Base-by-base conservation (phyloP, 2,888 invertebrate species). In the Brachyptera risi region DNA sequence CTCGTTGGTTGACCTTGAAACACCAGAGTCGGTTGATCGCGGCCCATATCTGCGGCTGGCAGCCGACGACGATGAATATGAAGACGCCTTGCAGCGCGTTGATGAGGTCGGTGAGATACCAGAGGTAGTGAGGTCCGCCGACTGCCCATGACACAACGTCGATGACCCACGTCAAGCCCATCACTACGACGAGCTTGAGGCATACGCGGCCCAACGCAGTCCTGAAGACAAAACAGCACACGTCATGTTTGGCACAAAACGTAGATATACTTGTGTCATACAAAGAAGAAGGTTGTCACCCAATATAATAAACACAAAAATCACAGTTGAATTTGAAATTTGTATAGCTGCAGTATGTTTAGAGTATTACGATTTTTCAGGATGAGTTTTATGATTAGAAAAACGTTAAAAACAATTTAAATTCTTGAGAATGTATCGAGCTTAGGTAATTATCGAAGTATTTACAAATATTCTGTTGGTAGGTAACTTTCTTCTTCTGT, bases 31-130 rank as follows among this genome's bases (percentile, higher is more conserved):
- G 77, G 71, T 85, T 85, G 31, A 85, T 77, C 42, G 86, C 85
- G 26, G 84, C 80, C 79, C 87, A 80, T 69, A 84, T 83, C 79
- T 92, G 92, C 61, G 91, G 92, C 79, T 92, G 92, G 74, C 90
- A 91, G 56, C 91, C 92, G 68, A 92, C 90, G 67, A 92, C 92
- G 71, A 90, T 84, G 76, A 92, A 93, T 71, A 92, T 92, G 74
- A 92, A 86, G 59, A 92, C 88, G 67, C 93, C 93, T 75, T 92
- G 92, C 68, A 91, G 80, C 66, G 90, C 88, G 78, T 92, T 93
- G 70, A 92, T 83, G 71, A 92, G 75, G 76, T 93, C 92, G 58
- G 91, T 89, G 66, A 88, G 79, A 76, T 90, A 89, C 91, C 92
- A 92, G 68, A 88, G 77, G 73, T 86, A 87, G 69, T 86, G 80